Conservation (phyloP, 2,888 invertebrate genomes). For the Ichneumon xanthorius region DNA sequence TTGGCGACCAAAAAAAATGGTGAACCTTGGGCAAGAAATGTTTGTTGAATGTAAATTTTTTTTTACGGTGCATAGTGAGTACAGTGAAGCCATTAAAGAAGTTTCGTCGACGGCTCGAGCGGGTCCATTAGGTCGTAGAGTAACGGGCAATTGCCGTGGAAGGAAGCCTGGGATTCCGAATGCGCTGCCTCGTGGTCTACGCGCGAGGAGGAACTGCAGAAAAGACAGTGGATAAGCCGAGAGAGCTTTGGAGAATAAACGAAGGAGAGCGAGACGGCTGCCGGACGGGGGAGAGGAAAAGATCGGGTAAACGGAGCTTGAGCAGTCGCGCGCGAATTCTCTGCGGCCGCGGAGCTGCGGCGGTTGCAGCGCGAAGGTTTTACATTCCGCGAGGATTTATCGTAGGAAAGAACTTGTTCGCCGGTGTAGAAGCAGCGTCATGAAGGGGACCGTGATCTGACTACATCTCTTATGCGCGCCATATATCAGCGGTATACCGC, state of each 20-base stretch:
- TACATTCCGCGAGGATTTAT: slow-evolving; percentile 82
- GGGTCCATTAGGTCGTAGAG: slow-evolving; percentile 49
- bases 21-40: too few relatives aligned
- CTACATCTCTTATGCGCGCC: slow-evolving; percentile 81
- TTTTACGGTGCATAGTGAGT: background rate
- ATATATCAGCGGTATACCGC: slow-evolving; percentile 77
- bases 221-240: slow-evolving; percentile 1
- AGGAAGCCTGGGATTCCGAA: slow-evolving; percentile 39
- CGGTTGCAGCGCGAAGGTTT: slow-evolving; percentile 74
- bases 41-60: too few relatives aligned
- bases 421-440: slow-evolving; percentile 81
- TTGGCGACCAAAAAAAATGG: too few relatives aligned
- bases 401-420: slow-evolving; percentile 82
- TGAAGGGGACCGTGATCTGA: slow-evolving; percentile 81
- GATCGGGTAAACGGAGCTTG: slow-evolving; percentile 63
- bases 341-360: slow-evolving; percentile 39
- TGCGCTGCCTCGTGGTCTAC: slow-evolving; percentile 29
- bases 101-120: slow-evolving; percentile 44
- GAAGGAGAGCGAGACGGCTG: slow-evolving; percentile 1
- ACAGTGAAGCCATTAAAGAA: slow-evolving; percentile 23
- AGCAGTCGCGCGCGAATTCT: slow-evolving; percentile 29
- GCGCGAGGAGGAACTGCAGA: slow-evolving; percentile 1
- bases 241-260: slow-evolving; percentile 38
- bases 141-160: slow-evolving; percentile 56
- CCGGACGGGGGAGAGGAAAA: slow-evolving; percentile 23